phyloP scores from a whole-genome alignment of 2,797 vertebrate species.

The Cryptoprocta ferox region DNA sequence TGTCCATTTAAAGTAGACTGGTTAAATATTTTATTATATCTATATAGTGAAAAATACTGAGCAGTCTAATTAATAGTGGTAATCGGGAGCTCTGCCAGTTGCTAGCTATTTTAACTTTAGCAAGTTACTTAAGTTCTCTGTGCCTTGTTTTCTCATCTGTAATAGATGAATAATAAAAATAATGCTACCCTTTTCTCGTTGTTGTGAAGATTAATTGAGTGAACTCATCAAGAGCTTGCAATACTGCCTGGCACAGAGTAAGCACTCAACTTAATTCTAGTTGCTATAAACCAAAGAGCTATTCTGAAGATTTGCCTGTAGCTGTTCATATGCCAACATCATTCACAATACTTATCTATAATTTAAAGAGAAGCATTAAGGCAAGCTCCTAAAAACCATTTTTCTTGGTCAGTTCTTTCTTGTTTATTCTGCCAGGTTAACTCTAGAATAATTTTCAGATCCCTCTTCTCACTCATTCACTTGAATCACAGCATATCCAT shows the following conservation, averaged over 20 bases:
- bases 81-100: neutral
- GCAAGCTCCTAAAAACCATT: neutral
- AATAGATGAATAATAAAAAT: neutral
- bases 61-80: neutral
- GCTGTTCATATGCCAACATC: neutral
- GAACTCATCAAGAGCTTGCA: neutral
- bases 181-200: neutral
- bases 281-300: neutral
- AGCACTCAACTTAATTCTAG: neutral
- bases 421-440: slow-evolving; percentile 8
- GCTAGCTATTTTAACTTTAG: neutral
- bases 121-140: neutral
- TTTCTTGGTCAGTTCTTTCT: neutral
- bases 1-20: neutral
- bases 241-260: neutral
- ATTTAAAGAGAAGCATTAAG: neutral
- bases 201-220: neutral
- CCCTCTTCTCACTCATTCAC: neutral
- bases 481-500: neutral
- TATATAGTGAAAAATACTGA: neutral
- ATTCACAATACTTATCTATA: neutral
- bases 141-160: neutral
- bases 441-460: slow-evolving; percentile 27
- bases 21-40: too few species aligned
- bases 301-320: neutral